Percentiles rank a stretch among this genome's conserved stretches.
phyloP scores from a whole-genome alignment of 2,113 vertebrate species.

The Sphaerodactylus townsendi region DNA sequence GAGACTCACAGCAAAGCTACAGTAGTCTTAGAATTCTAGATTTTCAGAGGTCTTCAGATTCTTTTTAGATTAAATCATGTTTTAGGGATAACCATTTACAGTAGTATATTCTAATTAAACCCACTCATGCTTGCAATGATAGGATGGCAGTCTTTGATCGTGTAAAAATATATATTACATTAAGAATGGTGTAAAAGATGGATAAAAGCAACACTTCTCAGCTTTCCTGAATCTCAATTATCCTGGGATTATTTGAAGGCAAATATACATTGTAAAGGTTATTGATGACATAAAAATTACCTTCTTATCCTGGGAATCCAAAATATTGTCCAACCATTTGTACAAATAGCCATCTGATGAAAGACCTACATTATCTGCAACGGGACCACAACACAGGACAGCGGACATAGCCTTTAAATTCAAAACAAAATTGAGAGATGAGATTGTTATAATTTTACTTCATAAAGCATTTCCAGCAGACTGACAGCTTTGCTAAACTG shows the following conservation, averaged over 20 bases:
- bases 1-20: background rate
- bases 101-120: background rate
- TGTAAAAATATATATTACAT: background rate
- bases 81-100: background rate
- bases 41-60: background rate
- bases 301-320: slow-evolving; percentile 98
- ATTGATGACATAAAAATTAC: slow-evolving; percentile 62
- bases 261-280: background rate
- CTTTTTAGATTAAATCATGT: background rate
- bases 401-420: slow-evolving; percentile 94
- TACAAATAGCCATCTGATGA: slow-evolving; percentile 98
- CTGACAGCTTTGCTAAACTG: too few relatives aligned
- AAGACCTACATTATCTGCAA: slow-evolving; percentile 96
- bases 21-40: background rate
- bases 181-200: background rate
- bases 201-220: background rate
- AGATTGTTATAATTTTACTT: background rate
- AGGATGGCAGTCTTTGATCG: slow-evolving; percentile 12
- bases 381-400: slow-evolving; percentile 96
- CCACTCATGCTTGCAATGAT: background rate
- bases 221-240: background rate
- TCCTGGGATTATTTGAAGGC: background rate
- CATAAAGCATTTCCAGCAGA: slow-evolving; percentile 15
- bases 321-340: slow-evolving; percentile 99
- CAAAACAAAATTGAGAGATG: slow-evolving; percentile 43